Evolutionary conservation across 2,797 vertebrate species (phyloP), one percentile per base, ranked within the genome.

Genomic region (Molossus molossus): DNA sequence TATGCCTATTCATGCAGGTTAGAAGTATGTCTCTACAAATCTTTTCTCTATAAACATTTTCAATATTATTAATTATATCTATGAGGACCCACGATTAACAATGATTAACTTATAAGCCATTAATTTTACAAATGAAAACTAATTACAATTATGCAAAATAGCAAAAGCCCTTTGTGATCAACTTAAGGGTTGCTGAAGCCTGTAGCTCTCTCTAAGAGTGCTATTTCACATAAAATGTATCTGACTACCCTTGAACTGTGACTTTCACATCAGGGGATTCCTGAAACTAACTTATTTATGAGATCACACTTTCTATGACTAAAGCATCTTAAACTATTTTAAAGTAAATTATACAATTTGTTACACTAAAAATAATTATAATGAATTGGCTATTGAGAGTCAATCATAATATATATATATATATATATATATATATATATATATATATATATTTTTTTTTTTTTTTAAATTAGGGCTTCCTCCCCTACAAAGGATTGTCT

Each of bases 121-220:
- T 57, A 64, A 65, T 81, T 93, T 87, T 82, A 81, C 60, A 87
- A 76, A 76, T 65, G 33, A 85, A 93, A 86, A 76, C 13, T 9
- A 75, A 37, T 73, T 67, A 55, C 8, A 50, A 10, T 18, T 33
- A 48, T 45, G 5, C 25, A 57, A 72, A 58, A 50, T 60, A 70
- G 15, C 2, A 65, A 95, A 91, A 4, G 81, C 0, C 76, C 25
- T n/a, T 87, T 8, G 27, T 81, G n/a, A 67, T 91, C 14, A 79
- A 37, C 11, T 92, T 72, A 83, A 75, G 10, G 12, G 76, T 33
- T 69, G 20, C 6, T 50, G 14, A n/a, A n/a, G 4, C 1, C 82
- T 91, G 29, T 37, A 14, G 33, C 45, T 93, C 4, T 62, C 45
- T 60, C 53, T 70, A 57, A 84, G 60, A 90, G 27, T 64, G 27